Percentiles rank a stretch among this genome's conserved stretches.
Conservation (phyloP, 2,797 vertebrate species). For the Cephalopachus bancanus region DNA sequence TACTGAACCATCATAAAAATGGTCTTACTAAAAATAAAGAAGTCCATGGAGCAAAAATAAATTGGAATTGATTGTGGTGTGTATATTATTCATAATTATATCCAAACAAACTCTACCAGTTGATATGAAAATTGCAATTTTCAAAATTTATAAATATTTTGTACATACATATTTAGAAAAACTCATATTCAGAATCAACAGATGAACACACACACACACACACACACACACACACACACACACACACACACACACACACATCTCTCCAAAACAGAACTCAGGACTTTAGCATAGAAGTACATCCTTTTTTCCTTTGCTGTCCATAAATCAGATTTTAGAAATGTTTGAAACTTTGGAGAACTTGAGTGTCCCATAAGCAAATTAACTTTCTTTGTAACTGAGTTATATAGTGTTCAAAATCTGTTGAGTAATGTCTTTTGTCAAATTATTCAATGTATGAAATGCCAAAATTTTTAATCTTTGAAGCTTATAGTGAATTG, state of each 20-base stretch:
- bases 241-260: too few relatives aligned
- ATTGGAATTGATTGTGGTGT: not conserved
- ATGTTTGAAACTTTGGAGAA: conserved; percentile 44
- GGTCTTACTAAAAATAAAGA: not conserved
- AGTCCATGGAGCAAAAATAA: not conserved
- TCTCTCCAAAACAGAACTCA: too few relatives aligned
- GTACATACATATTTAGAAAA: not conserved
- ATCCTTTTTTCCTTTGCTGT: not conserved
- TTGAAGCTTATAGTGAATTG: conserved; percentile 5
- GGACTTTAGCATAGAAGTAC: not conserved
- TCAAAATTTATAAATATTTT: conserved; percentile 30
- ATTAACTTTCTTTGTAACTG: not conserved
- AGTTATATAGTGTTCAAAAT: conserved; percentile 12
- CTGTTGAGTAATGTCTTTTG: not conserved
- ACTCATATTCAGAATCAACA: not conserved
- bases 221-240: too few relatives aligned
- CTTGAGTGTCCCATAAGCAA: not conserved
- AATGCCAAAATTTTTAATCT: not conserved
- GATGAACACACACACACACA: not conserved
- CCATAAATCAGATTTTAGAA: not conserved
- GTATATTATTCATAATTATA: not conserved
- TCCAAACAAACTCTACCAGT: not conserved
- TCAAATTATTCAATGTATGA: not conserved
- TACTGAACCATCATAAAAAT: not conserved
- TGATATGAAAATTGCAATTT: not conserved